Evolutionary conservation across 30 jellyfish, hydroid and myxozoan genomes (phyloP).

Genomic region (Hydractinia echinata): DNA sequence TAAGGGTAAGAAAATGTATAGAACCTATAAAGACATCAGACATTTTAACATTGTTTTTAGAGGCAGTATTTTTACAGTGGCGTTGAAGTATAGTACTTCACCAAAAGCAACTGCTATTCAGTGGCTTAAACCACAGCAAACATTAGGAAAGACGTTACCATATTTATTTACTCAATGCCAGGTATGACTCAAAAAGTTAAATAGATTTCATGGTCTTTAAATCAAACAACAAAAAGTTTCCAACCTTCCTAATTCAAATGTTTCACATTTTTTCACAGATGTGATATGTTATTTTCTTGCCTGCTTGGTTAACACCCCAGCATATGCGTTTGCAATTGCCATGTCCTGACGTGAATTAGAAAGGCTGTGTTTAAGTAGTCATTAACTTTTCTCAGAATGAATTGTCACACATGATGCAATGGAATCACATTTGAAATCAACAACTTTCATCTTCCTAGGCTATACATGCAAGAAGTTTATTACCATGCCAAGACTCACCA

Average conservation of each 20-base stretch:
- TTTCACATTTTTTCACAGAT: background rate
- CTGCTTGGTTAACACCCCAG: too few relatives aligned
- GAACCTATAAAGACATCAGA: too few relatives aligned
- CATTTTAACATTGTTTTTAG: background rate
- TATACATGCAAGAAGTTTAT: slow-evolving; percentile 85
- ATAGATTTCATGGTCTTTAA: background rate
- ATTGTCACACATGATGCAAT: too few relatives aligned
- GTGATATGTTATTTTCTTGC: background rate
- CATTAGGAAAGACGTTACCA: slow-evolving; percentile 78
- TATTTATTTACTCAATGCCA: slow-evolving; percentile 92
- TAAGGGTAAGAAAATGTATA: too few relatives aligned
- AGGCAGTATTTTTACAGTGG: slow-evolving; percentile 45
- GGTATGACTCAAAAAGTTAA: slow-evolving; percentile 32
- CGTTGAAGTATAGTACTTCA: slow-evolving; percentile 59
- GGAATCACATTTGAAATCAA: too few relatives aligned
- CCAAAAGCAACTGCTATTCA: slow-evolving; percentile 72
- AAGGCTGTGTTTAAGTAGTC: too few relatives aligned
- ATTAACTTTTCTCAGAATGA: too few relatives aligned
- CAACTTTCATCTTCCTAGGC: slow-evolving; percentile 46
- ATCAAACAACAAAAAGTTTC: background rate
- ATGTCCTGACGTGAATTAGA: too few relatives aligned
- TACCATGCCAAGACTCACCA: slow-evolving; percentile 95
- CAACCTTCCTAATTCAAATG: background rate
- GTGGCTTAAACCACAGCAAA: slow-evolving; percentile 92
- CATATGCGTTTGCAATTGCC: too few relatives aligned